Evolutionary conservation across 2,113 vertebrate genomes (phyloP), one percentile per base, ranked within the genome.

Genomic region (Rhodinocichla rosea): DNA sequence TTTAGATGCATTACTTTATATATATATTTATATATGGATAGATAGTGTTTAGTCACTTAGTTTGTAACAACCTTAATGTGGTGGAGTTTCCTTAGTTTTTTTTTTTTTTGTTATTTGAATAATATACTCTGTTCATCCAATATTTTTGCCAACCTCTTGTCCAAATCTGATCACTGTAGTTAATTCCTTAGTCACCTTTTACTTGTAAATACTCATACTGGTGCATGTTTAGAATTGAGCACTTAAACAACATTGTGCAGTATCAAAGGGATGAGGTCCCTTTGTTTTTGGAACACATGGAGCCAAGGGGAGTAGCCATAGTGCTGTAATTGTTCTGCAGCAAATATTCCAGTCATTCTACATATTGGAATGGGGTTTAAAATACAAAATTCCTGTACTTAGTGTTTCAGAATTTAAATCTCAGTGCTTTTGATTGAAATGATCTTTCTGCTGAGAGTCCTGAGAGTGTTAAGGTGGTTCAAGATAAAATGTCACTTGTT

Each of bases 51-150:
- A 65, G 13, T 77, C 0, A 19, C 12, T 59, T 71, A 12, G 42
- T 71, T 71, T 59, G 63, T 30, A 76, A 60, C 6, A 77, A 18
- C 15, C 9, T 59, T 55, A 53, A 39, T 69, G n/a, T 32, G 4
- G 14, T 32, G 33, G 18, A 7, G 1, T 0, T 22, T 35, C 32
- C 21, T 55, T 13, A 7, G 1, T 0, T 22, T 35, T 37, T 26
- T 55, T 13, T 55, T 33, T 18, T 49, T 57, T 23, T 6, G 20
- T 23, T 45, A 37, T 64, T 75, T 70, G 20, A 90, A 28, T 23
- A 27, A 44, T 57, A 4, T 22, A 16, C 33, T 59, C 15, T 55
- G 11, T 55, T 68, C 20, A 69, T 62, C 24, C 73, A 33, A 22
- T 39, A 57, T 19, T 75, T 93, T 27, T 78, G 13, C 44, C 45